Base-by-base conservation (phyloP, 2,888 invertebrate genomes). In the Micoletzkya japonica region DNA sequence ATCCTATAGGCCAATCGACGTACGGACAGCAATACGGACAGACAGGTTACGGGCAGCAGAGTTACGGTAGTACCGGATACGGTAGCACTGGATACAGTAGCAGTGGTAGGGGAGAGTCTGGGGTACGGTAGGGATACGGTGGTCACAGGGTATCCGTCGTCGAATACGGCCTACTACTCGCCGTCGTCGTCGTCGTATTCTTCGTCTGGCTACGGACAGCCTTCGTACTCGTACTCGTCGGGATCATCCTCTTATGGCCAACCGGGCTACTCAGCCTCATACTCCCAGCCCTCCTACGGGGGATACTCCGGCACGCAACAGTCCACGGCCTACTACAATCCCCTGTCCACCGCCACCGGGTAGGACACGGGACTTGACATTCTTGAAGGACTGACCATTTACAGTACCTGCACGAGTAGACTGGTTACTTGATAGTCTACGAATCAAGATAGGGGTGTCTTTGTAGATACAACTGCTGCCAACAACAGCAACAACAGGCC, bases 321-420 rank as follows among this genome's bases (percentile, higher is more conserved):
- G 32, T 24, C 30, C 36, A 66, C 64, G 6, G 64, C 44, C 24
- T 66, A 66, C 54, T 66, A 66, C 37, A 36, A 66, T 36, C 64
- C 64, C n/a, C 54, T 66, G 28, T 66, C 64, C 37, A 66, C 64
- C 17, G 54, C 36, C 28, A 36, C 64, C 17, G 64, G 64, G 64
- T 66, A 37, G 37, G 52, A 28, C 30, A 57, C 6, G n/a, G n/a
- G n/a, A n/a, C n/a, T n/a, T n/a, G n/a, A n/a, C n/a, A n/a, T n/a
- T n/a, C n/a, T n/a, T n/a, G n/a, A n/a, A n/a, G n/a, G n/a, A n/a
- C n/a, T n/a, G n/a, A n/a, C n/a, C n/a, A n/a, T n/a, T n/a, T n/a
- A n/a, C n/a, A n/a, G n/a, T n/a, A n/a, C n/a, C n/a, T n/a, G n/a
- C n/a, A n/a, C n/a, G n/a, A n/a, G n/a, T n/a, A n/a, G n/a, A n/a